Conservation (phyloP, 2,888 invertebrate genomes). For the Dilophus febrilis region DNA sequence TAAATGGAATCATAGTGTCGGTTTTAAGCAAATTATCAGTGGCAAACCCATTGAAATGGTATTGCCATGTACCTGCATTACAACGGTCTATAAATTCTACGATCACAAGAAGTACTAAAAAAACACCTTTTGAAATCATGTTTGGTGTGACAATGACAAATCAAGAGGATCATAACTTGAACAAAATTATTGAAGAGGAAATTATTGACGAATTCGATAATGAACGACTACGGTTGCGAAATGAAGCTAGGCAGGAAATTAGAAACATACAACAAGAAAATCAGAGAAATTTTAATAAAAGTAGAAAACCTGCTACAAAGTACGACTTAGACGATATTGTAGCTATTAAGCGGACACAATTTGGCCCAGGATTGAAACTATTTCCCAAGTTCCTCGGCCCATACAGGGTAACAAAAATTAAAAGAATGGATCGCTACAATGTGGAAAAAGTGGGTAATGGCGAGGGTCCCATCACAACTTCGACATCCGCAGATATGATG, state of each 20-base stretch:
- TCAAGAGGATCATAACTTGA: background rate
- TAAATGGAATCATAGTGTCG: conserved; percentile 4
- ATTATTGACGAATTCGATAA: background rate
- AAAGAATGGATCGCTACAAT: background rate
- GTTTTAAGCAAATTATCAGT: conserved; percentile 8
- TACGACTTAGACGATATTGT: background rate
- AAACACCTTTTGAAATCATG: conserved; percentile 2
- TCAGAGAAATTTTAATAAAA: background rate
- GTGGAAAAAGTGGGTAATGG: background rate
- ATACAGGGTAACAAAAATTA: background rate
- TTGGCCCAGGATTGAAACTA: background rate
- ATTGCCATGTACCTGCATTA: background rate
- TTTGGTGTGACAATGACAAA: conserved; percentile 1
- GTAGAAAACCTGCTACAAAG: background rate
- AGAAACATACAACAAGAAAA: background rate
- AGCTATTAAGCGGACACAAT: background rate
- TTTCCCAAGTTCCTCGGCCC: background rate
- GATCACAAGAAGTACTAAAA: background rate
- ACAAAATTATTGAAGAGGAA: background rate
- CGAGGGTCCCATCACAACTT: background rate
- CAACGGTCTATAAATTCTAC: conserved; percentile 3
- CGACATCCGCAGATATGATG: no score
- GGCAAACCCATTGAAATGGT: background rate
- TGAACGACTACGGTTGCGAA: background rate
- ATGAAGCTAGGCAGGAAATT: background rate